phyloP scores from a whole-genome alignment of 2,888 invertebrate genomes.

The Subacronicta megacephala region DNA sequence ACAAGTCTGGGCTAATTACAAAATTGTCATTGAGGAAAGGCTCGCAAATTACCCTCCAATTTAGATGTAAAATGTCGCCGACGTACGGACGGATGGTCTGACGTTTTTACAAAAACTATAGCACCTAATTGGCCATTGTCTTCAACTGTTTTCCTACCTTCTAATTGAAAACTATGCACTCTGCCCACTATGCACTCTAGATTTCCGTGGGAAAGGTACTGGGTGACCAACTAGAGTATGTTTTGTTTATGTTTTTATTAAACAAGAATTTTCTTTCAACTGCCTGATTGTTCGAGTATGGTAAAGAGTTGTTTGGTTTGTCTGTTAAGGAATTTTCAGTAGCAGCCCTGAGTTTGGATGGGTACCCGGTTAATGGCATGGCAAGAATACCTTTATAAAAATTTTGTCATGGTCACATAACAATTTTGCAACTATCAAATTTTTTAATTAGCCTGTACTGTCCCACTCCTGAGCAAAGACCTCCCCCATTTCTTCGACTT shows the following conservation, averaged over 20 bases:
- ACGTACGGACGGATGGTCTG: constrained; percentile 56
- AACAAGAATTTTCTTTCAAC: constrained; percentile 20
- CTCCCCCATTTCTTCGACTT: too few species aligned
- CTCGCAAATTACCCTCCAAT: constrained; percentile 77
- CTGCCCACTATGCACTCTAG: constrained; percentile 39
- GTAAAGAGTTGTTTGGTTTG: too few species aligned
- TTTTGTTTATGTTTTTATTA: constrained; percentile 22
- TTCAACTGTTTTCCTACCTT: constrained; percentile 52
- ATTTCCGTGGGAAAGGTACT: constrained; percentile 44
- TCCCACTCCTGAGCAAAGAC: too few species aligned
- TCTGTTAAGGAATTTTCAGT: too few species aligned
- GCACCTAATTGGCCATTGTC: constrained; percentile 72
- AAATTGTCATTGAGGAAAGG: constrained; percentile 76
- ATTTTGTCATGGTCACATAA: too few species aligned
- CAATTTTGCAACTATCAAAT: too few species aligned
- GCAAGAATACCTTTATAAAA: too few species aligned
- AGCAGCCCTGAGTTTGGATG: too few species aligned
- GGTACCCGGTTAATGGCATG: too few species aligned
- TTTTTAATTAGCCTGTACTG: too few species aligned
- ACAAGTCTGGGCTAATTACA: constrained; percentile 76
- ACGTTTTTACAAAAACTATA: constrained; percentile 72
- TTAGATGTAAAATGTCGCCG: constrained; percentile 77
- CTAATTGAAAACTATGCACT: constrained; percentile 65
- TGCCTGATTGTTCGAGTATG: too few species aligned
- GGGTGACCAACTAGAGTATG: not conserved